Evolutionary conservation across 2,797 vertebrate species (phyloP).

Genomic region (Sylvia borin): DNA sequence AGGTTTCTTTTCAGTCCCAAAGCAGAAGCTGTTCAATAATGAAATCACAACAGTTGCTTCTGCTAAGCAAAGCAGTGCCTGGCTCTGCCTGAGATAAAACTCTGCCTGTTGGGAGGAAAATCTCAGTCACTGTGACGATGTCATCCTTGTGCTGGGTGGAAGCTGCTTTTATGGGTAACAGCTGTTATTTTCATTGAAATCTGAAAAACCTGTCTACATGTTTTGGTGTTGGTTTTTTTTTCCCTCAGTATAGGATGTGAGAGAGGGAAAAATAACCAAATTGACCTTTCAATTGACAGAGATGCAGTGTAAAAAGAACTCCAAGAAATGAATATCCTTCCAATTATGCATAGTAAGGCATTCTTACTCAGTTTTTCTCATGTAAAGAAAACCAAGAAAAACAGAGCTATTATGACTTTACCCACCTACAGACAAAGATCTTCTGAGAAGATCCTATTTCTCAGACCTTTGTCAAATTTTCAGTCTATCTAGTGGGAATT

Average conservation of each 20-base stretch:
- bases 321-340: constrained; percentile 55
- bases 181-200: constrained; percentile 64
- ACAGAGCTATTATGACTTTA: constrained; percentile 70
- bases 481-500: constrained; percentile 65
- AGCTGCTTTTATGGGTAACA: constrained; percentile 54
- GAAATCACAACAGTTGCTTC: background rate
- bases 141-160: background rate
- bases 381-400: constrained; percentile 78
- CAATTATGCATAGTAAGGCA: constrained; percentile 68
- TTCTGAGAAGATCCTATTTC: constrained; percentile 76
- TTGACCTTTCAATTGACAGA: constrained; percentile 39
- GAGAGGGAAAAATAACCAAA: constrained; percentile 62
- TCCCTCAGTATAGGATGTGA: constrained; percentile 1
- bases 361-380: constrained; percentile 72
- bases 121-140: constrained; percentile 42
- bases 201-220: constrained; percentile 57
- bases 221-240: constrained; percentile 3
- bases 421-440: constrained; percentile 70
- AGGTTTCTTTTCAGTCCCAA: background rate
- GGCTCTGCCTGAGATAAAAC: background rate
- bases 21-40: background rate
- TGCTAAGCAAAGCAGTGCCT: background rate
- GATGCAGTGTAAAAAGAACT: constrained; percentile 50
- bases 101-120: constrained; percentile 40
- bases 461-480: constrained; percentile 71